Conservation (phyloP, 2,888 invertebrate species). For the Eupithecia insigniata region DNA sequence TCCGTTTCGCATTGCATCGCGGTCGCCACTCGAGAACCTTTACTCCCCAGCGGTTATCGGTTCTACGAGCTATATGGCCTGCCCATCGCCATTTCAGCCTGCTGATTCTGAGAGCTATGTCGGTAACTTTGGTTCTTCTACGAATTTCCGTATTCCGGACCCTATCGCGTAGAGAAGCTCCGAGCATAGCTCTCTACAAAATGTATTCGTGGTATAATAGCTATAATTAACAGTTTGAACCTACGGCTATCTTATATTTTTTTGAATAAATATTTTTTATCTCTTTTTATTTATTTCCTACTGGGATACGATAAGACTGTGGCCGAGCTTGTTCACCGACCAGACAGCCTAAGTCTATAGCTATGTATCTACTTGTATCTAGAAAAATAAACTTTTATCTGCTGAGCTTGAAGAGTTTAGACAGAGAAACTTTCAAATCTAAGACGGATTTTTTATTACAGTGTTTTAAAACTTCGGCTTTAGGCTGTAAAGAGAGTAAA, state of each 20-base stretch:
- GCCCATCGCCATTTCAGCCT: too few relatives aligned
- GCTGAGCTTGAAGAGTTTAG: conserved; percentile 15
- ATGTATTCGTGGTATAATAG: background rate
- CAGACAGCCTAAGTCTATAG: conserved; percentile 14
- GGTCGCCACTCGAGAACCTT: too few relatives aligned
- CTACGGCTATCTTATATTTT: background rate
- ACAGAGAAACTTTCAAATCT: conserved; percentile 19
- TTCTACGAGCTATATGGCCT: too few relatives aligned
- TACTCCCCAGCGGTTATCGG: too few relatives aligned
- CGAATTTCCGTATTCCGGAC: too few relatives aligned
- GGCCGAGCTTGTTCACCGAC: background rate
- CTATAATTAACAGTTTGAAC: background rate
- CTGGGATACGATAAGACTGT: background rate
- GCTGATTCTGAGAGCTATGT: too few relatives aligned
- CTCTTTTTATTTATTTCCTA: background rate
- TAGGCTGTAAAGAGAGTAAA: conserved; percentile 5
- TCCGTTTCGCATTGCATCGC: too few relatives aligned
- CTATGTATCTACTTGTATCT: conserved; percentile 15
- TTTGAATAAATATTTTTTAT: background rate
- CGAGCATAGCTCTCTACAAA: too few relatives aligned
- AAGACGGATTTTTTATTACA: conserved; percentile 14
- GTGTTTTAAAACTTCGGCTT: conserved; percentile 18
- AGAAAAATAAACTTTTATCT: conserved; percentile 26
- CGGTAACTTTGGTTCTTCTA: too few relatives aligned
- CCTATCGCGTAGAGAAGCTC: too few relatives aligned